phyloP scores from a whole-genome alignment of 2,113 vertebrate genomes.

The Oncorhynchus masou region DNA sequence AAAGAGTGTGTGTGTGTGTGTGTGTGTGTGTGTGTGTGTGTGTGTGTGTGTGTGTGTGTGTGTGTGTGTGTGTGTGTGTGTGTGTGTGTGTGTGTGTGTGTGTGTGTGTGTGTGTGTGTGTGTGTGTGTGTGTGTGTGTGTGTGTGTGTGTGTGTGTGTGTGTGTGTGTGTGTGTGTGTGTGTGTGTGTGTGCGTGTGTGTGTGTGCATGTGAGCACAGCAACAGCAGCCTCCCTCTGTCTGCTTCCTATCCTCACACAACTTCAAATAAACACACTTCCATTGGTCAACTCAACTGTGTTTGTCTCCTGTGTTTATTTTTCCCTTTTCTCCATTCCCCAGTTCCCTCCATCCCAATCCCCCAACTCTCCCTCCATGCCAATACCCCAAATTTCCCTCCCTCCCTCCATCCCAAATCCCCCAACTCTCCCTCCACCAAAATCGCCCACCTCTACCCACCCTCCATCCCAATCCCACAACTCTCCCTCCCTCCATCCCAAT shows the following conservation, averaged over 20 bases:
- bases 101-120: constrained; percentile 5
- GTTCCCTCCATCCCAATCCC: constrained; percentile 4
- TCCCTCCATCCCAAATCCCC: no score
- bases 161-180: constrained; percentile 17
- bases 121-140: constrained; percentile 12
- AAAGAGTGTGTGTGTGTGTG: constrained; percentile 15
- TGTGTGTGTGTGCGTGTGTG: constrained; percentile 2
- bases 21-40: constrained; percentile 6
- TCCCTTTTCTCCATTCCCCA: constrained; percentile 31
- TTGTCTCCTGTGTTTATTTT: constrained; percentile 69
- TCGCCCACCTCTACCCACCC: no score
- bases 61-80: no score
- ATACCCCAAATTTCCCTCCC: not conserved
- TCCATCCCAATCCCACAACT: constrained; percentile 18
- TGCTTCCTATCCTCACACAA: constrained; percentile 61
- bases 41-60: constrained; percentile 15
- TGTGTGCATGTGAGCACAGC: constrained; percentile 5
- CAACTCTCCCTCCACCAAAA: constrained; percentile 19
- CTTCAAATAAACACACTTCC: constrained; percentile 68
- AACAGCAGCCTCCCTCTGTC: constrained; percentile 40
- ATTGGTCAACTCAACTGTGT: constrained; percentile 51
- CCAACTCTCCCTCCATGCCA: no score
- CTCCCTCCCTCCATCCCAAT: not conserved
- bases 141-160: constrained; percentile 8
- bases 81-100: constrained; percentile 19